phyloP scores from a whole-genome alignment of 2,797 vertebrate species.

The Esox lucius region DNA sequence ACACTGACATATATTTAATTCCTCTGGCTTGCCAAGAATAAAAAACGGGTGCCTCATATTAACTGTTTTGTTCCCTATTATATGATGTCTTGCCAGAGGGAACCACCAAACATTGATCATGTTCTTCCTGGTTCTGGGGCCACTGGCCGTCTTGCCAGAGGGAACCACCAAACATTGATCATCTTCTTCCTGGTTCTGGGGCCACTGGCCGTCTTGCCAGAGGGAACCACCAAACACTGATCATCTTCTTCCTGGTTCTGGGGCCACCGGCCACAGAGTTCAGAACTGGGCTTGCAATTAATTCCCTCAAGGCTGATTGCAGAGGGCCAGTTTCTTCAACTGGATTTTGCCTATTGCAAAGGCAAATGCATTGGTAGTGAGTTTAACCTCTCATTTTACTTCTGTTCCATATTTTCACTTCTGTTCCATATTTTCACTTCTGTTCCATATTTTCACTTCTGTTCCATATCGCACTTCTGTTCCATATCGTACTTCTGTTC shows the following conservation, averaged over 20 bases:
- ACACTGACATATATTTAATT: constrained; percentile 30
- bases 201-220: neutral
- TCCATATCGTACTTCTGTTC: no score
- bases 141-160: neutral
- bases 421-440: no score
- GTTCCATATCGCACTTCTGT: no score
- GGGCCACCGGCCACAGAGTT: constrained; percentile 3
- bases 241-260: constrained; percentile 40
- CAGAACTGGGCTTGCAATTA: constrained; percentile 54
- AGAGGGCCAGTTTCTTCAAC: constrained; percentile 53
- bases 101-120: constrained; percentile 51
- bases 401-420: no score
- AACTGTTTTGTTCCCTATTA: neutral
- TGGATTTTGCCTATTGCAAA: no score
- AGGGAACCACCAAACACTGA: constrained; percentile 51
- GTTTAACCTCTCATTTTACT: no score
- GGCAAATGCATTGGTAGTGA: no score
- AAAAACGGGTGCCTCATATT: neutral
- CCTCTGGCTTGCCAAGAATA: constrained; percentile 55
- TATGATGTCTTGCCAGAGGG: neutral
- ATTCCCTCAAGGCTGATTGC: constrained; percentile 66
- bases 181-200: constrained; percentile 42
- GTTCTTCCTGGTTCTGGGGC: constrained; percentile 40
- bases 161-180: constrained; percentile 50
- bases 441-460: no score